phyloP scores from a whole-genome alignment of 2,888 invertebrate species.

The Cristatella mucedo region DNA sequence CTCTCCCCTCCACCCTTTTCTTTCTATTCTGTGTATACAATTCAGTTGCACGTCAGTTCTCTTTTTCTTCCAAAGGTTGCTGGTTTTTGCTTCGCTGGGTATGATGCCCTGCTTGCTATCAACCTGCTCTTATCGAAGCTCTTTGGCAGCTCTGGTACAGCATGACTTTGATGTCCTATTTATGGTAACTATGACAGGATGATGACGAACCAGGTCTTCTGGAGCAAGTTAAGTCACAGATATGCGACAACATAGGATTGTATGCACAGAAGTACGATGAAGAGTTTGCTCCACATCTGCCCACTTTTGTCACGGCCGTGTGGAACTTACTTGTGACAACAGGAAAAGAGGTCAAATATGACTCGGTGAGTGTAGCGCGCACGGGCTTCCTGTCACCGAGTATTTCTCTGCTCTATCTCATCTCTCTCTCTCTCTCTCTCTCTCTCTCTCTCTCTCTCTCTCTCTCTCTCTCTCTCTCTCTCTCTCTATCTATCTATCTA shows the following conservation, averaged over 20 bases:
- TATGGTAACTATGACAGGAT: conserved; percentile 48
- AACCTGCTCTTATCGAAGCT: no score
- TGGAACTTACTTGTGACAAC: conserved; percentile 78
- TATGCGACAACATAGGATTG: conserved; percentile 79
- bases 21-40: no score
- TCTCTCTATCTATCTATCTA: no score
- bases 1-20: no score
- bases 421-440: background rate
- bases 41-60: no score
- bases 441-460: conserved; percentile 10
- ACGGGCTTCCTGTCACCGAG: no score
- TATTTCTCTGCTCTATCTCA: no score
- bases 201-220: conserved; percentile 72
- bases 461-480: conserved; percentile 9
- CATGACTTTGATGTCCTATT: no score
- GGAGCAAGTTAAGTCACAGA: conserved; percentile 79
- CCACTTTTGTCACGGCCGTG: conserved; percentile 77
- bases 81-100: no score
- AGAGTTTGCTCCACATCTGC: conserved; percentile 76
- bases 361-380: conserved; percentile 65
- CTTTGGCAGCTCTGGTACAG: no score
- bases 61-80: no score
- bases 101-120: no score
- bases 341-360: conserved; percentile 69
- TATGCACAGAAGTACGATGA: conserved; percentile 97